A percentile compares a stretch with the other conserved stretches of the same genome.
Conservation (phyloP, 2,113 vertebrate species). For the Microtus pennsylvanicus region DNA sequence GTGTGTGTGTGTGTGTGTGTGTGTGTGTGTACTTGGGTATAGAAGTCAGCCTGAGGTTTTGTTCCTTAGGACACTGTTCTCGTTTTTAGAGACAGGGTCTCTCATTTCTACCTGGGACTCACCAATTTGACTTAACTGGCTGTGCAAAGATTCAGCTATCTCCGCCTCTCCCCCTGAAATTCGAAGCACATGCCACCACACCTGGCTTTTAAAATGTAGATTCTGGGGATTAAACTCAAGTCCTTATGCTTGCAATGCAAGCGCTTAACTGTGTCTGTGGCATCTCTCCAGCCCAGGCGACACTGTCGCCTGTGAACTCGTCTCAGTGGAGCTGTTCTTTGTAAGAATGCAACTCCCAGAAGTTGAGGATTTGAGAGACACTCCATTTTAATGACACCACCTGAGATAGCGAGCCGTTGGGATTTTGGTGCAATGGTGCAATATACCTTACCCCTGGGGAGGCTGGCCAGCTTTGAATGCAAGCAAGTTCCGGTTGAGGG, state of each 20-base stretch:
- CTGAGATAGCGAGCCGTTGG: background rate
- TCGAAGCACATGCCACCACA: background rate
- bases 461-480: background rate
- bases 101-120: background rate
- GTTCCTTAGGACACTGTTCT: background rate
- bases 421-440: background rate
- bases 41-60: background rate
- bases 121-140: background rate
- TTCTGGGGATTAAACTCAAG: background rate
- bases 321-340: background rate
- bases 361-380: conserved; percentile 16
- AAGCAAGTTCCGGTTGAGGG: conserved; percentile 38
- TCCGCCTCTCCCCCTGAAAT: background rate
- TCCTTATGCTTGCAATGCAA: background rate
- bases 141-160: background rate
- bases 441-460: background rate
- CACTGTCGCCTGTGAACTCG: background rate
- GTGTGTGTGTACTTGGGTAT: background rate
- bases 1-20: background rate
- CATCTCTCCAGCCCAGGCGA: no score
- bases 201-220: background rate
- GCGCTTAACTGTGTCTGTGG: no score
- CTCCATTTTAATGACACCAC: conserved; percentile 55
- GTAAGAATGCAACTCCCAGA: background rate
- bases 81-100: background rate